Evolutionary conservation across 2,797 vertebrate species (phyloP), one percentile per base, ranked within the genome.

Genomic region (Vespertilio murinus): DNA sequence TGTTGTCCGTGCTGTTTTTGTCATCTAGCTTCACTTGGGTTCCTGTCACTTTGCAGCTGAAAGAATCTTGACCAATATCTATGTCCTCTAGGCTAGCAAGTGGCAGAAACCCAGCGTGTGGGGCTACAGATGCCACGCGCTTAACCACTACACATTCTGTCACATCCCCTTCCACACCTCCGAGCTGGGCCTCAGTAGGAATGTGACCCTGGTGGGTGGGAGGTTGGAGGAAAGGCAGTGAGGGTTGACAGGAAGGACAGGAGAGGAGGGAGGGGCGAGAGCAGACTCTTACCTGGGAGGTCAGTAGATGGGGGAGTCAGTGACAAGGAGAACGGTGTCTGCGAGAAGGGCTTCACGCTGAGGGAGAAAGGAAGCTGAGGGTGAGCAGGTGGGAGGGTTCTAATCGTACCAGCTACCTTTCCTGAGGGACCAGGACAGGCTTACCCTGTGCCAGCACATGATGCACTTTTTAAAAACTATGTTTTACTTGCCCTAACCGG

Each of bases 291-390:
- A 97, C 97, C 97, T 97, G 97, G 97, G 61, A 97, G 95, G 47
- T 97, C 97, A 20, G 94, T 54, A 56, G 97, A 88, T 25, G 97
- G 96, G 61, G 96, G 96, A 5, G 96, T 96, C 94, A 97, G 91
- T 71, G 97, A 97, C 96, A 97, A 80, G 84, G 97, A 93, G 89
- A 97, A 97, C 1, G 97, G 89, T 14, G 97, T 91, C 96, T 97
- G 97, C 6, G 97, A 96, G 94, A 98, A 98, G 35, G 97, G 97
- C 96, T 98, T 98, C 97, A 97, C 96, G 0, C 97, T 98, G 86
- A 52, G 56, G 92, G 71, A 92, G 30, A 87, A 81, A 93, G 87
- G 78, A 97, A 94, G 88, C 61, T 52, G 52, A 49, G 49, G 56
- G 77, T 97, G 87, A 96, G 93, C 35, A 75, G 73, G 54, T 45